Evolutionary conservation across 2,888 invertebrate species (phyloP).

Genomic region (Galeruca laticollis): DNA sequence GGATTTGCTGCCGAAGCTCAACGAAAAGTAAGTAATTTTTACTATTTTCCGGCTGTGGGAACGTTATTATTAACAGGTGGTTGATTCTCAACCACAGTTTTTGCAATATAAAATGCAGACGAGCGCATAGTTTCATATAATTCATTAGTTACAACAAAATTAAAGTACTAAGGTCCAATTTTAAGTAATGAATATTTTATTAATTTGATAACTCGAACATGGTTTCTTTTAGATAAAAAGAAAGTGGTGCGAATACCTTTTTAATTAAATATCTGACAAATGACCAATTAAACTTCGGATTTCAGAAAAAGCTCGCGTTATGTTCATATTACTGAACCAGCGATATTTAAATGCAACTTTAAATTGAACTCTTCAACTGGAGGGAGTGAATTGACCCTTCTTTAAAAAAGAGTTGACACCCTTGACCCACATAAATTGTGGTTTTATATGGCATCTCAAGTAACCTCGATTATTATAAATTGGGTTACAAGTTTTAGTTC

Average conservation of each 20-base stretch:
- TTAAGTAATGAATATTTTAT: too few species aligned
- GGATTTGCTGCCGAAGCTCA: conserved; percentile 98
- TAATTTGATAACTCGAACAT: not conserved
- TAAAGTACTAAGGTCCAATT: not conserved
- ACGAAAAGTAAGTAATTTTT: conserved; percentile 79
- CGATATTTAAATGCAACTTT: not conserved
- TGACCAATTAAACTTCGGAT: not conserved
- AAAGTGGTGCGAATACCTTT: too few species aligned
- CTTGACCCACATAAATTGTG: not conserved
- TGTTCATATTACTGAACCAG: too few species aligned
- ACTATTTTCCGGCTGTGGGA: not conserved
- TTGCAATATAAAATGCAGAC: not conserved
- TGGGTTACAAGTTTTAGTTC: not conserved
- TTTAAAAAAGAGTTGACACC: not conserved
- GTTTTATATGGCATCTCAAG: not conserved
- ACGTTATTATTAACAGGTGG: conserved; percentile 35
- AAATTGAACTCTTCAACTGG: not conserved
- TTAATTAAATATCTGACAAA: not conserved
- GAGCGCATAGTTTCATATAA: not conserved
- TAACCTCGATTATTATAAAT: not conserved
- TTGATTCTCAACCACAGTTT: conserved; percentile 7
- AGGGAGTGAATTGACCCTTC: not conserved
- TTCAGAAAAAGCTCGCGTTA: too few species aligned
- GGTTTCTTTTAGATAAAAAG: too few species aligned
- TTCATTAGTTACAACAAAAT: not conserved